Conservation (phyloP, 2,797 vertebrate species). For the Eleutherodactylus coqui region DNA sequence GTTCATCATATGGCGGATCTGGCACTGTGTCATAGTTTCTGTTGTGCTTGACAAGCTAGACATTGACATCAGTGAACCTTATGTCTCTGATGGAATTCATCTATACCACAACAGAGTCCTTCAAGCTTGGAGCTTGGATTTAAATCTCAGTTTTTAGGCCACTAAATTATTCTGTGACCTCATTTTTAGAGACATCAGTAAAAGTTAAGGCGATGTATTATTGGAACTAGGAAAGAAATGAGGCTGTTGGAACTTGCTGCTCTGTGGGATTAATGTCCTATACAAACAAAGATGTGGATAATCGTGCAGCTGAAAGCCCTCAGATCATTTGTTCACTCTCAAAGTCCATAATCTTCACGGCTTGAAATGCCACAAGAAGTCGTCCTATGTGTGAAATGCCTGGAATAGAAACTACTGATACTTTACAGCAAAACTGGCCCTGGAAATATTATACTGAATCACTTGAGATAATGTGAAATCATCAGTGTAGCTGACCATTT, state of each 20-base stretch:
- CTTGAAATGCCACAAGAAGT: constrained; percentile 29
- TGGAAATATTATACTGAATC: not conserved
- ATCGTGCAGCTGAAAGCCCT: constrained; percentile 9
- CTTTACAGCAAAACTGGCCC: not conserved
- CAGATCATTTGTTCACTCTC: constrained; percentile 38
- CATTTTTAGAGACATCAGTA: not conserved
- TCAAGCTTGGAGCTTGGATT: not conserved
- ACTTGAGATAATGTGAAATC: not conserved
- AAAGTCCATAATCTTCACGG: constrained; percentile 48
- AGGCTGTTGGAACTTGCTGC: not conserved
- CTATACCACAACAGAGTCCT: not conserved
- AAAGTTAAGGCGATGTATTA: not conserved
- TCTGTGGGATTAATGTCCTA: constrained; percentile 10
- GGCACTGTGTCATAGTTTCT: no score
- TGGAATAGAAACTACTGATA: constrained; percentile 31
- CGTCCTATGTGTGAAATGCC: constrained; percentile 4
- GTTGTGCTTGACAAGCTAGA: not conserved
- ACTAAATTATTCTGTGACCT: not conserved
- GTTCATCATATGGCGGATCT: no score
- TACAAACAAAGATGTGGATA: constrained; percentile 20
- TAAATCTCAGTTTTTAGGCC: not conserved
- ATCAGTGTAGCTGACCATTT: not conserved
- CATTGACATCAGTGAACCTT: not conserved
- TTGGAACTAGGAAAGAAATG: not conserved
- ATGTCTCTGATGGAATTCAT: not conserved